phyloP scores from a whole-genome alignment of 2,888 invertebrate genomes.

The Phyllotreta cruciferae region DNA sequence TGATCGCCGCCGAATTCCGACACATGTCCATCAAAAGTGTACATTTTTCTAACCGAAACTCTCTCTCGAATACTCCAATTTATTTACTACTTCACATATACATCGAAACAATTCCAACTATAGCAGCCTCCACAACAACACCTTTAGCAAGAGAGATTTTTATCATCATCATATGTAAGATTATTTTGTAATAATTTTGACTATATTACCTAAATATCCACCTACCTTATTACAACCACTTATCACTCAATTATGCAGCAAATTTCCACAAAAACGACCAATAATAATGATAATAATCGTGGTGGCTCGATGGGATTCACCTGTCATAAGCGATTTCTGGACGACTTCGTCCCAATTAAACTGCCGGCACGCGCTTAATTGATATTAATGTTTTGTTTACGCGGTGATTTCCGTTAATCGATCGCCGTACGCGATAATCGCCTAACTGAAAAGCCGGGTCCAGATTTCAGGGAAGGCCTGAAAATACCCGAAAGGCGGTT shows the following conservation, averaged over 20 bases:
- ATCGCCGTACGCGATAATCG: conserved; percentile 33
- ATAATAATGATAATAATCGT: no score
- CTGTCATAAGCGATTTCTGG: conserved; percentile 30
- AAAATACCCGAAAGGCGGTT: conserved; percentile 50
- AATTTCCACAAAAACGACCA: no score
- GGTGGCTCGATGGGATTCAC: conserved; percentile 9
- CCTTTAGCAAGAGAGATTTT: no score
- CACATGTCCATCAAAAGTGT: conserved; percentile 50
- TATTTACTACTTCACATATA: not conserved
- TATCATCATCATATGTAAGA: no score
- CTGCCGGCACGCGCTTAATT: conserved; percentile 46
- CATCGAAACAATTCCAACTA: no score
- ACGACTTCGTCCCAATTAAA: conserved; percentile 32
- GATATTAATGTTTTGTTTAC: conserved; percentile 58
- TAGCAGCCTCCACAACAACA: not conserved
- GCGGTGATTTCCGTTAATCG: conserved; percentile 38
- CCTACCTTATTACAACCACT: no score
- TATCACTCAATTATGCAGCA: no score
- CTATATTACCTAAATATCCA: no score
- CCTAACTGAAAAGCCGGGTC: conserved; percentile 51
- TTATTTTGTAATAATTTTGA: no score
- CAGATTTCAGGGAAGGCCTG: conserved; percentile 51
- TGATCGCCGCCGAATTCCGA: conserved; percentile 44
- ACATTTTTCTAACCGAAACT: conserved; percentile 41
- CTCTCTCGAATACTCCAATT: not conserved